Evolutionary conservation across 1,140 invertebrate species (phyloP).

Genomic region (Oryzaephilus surinamensis): DNA sequence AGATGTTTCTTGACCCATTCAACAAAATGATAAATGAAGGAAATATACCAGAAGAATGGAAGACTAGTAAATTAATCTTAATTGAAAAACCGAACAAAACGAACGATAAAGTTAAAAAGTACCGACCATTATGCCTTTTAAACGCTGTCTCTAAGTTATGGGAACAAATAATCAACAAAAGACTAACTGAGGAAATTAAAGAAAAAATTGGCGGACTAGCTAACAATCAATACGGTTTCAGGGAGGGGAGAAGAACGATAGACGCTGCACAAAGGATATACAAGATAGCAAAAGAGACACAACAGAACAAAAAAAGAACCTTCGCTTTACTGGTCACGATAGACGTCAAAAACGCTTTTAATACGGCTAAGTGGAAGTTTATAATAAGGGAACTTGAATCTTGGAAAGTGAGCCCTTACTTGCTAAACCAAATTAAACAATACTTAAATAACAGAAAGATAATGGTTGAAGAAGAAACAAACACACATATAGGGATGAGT

Average conservation of each 20-base stretch:
- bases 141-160: constrained; percentile 33
- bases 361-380: constrained; percentile 13
- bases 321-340: constrained; percentile 13
- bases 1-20: constrained; percentile 16
- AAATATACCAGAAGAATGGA: constrained; percentile 33
- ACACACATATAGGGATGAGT: constrained; percentile 22
- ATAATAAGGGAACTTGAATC: constrained; percentile 4
- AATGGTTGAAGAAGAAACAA: constrained; percentile 9
- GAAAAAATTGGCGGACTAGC: constrained; percentile 14
- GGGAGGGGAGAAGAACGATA: constrained; percentile 27
- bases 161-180: constrained; percentile 28
- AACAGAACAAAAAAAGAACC: constrained; percentile 13
- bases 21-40: constrained; percentile 21
- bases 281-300: constrained; percentile 23
- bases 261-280: constrained; percentile 18
- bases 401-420: constrained; percentile 1
- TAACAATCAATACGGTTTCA: constrained; percentile 31
- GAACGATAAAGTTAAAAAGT: constrained; percentile 22
- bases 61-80: constrained; percentile 26
- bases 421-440: background rate
- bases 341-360: constrained; percentile 20
- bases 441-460: constrained; percentile 9
- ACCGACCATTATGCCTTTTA: constrained; percentile 35
- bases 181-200: constrained; percentile 18
- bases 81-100: constrained; percentile 29